phyloP scores from a whole-genome alignment of 2,113 vertebrate species.

The Bos indicus region DNA sequence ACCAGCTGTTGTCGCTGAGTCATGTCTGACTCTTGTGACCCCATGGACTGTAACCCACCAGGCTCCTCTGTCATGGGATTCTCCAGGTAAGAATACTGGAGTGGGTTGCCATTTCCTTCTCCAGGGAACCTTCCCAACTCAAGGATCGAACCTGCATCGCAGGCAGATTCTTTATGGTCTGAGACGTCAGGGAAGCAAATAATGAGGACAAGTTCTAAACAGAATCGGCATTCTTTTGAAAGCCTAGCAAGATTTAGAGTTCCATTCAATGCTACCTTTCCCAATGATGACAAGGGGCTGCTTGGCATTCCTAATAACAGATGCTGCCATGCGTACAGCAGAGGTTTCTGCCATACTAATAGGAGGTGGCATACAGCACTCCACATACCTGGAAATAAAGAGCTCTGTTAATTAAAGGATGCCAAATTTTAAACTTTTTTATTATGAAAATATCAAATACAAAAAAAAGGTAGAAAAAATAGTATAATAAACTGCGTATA shows the following conservation, averaged over 20 bases:
- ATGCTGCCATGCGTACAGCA: conserved; percentile 79
- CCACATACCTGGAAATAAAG: conserved; percentile 77
- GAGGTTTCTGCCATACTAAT: conserved; percentile 81
- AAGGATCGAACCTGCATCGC: background rate
- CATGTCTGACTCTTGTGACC: background rate
- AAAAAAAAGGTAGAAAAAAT: background rate
- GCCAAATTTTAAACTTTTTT: background rate
- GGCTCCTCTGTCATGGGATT: background rate
- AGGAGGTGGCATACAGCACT: conserved; percentile 89
- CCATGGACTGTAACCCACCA: background rate
- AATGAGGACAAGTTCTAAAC: background rate
- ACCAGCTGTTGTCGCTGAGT: background rate
- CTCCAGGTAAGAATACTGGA: background rate
- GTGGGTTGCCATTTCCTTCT: background rate
- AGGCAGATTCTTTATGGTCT: background rate
- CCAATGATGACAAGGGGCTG: conserved; percentile 93
- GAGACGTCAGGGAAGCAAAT: background rate
- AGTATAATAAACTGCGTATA: background rate
- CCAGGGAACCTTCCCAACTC: background rate
- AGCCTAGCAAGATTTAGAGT: background rate
- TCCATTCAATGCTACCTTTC: conserved; percentile 85
- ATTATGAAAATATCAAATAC: conserved; percentile 19
- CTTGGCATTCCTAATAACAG: conserved; percentile 82
- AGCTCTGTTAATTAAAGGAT: background rate
- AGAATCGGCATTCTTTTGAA: background rate